Conservation (phyloP, 1,140 invertebrate genomes). For the Protaetia brevitarsis region DNA sequence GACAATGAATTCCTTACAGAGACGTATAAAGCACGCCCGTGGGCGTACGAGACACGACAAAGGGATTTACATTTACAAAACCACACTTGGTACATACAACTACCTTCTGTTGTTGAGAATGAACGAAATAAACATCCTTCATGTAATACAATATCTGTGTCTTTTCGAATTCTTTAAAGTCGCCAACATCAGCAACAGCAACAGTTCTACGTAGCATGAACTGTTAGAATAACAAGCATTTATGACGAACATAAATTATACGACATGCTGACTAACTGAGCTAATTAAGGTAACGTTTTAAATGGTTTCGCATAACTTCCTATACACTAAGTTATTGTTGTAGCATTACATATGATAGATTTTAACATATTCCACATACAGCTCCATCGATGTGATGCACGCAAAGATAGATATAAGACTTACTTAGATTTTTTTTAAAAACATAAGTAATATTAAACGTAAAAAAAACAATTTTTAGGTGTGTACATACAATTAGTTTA, state of each 20-base stretch:
- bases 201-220: not conserved
- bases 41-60: slow-evolving; percentile 6
- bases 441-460: no score
- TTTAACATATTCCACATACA: no score
- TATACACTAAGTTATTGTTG: no score
- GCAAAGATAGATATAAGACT: no score
- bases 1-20: slow-evolving; percentile 4
- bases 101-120: not conserved
- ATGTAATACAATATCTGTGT: not conserved
- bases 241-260: not conserved
- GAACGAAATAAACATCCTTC: not conserved
- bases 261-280: not conserved
- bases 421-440: no score
- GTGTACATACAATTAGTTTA: no score
- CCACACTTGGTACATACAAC: not conserved
- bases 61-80: slow-evolving; percentile 6
- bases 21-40: not conserved
- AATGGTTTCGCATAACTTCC: no score
- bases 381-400: no score
- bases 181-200: not conserved
- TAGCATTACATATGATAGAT: no score
- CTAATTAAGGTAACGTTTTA: not conserved
- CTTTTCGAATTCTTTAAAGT: not conserved
- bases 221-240: not conserved
- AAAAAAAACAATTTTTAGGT: no score